These are phyloP conservation scores for Nomada hirtipes DNA, from an alignment of 2,888 invertebrate genomes.

Conservation along the genomic window DNA sequence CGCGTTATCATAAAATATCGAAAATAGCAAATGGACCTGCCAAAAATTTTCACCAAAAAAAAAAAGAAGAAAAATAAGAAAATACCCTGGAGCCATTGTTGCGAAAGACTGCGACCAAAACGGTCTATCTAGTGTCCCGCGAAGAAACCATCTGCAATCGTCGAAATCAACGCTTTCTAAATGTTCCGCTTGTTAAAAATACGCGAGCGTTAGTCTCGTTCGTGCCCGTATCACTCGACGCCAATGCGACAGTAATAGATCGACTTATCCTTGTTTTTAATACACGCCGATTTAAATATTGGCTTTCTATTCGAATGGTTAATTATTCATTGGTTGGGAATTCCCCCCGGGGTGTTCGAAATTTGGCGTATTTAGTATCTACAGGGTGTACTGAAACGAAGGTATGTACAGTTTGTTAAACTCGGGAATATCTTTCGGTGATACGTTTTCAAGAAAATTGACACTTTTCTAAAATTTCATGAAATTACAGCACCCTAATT, in stretches of 20 bases:
- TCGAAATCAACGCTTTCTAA: slow-evolving; percentile 52
- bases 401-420: too few species aligned
- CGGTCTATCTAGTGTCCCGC: slow-evolving; percentile 7
- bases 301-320: neutral
- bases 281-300: neutral
- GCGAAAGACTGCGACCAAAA: neutral
- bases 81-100: neutral
- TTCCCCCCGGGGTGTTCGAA: neutral
- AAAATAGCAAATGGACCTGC: neutral
- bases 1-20: slow-evolving; percentile 12
- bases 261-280: slow-evolving; percentile 6
- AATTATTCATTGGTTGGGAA: neutral
- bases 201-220: slow-evolving; percentile 19
- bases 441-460: too few species aligned
- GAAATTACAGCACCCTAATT: too few species aligned
- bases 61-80: neutral
- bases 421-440: too few species aligned
- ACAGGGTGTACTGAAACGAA: neutral
- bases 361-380: neutral
- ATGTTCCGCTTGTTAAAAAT: slow-evolving; percentile 50
- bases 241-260: neutral
- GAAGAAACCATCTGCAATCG: slow-evolving; percentile 19
- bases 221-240: neutral
- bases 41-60: neutral
- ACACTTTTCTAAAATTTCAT: too few species aligned